Evolutionary conservation across 2,888 invertebrate genomes (phyloP), one percentile per base, ranked within the genome.

Genomic region (Cheilosia grossa): DNA sequence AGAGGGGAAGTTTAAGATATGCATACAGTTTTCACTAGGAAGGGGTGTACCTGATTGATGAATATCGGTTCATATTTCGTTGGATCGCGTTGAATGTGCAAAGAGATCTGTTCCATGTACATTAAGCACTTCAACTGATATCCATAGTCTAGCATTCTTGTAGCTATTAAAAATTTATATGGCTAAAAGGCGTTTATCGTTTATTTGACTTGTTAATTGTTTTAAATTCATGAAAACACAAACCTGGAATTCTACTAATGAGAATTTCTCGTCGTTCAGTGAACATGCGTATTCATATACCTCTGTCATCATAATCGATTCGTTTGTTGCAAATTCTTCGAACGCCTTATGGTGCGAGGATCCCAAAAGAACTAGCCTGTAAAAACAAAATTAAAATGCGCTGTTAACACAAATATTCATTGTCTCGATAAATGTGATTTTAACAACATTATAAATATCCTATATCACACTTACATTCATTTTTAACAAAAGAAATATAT

Each of bases 261-360:
- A 93, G 90, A 95, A 97, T 69, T 94, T 93, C 24, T 95, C 94
- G 89, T 95, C 96, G 87, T 95, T 96, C 63, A 98, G 93, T 80
- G 96, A 95, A 87, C 96, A 94, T 4, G 98, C 98, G 91, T 98
- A 99, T 92, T 98, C 98, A 91, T 98, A 98, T 81, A 98, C 95
- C 93, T 98, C 98, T 0, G 98, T 98, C 92, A 98, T 96, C 93
- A 98, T 97, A 82, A 98, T 96, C 24, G 98, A 97, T 90, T 96
- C 95, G 90, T 96, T 95, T 69, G 94, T 95, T 49, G 96, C 96
- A 91, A 97, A 96, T 89, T 94, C 93, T 19, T 90, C 90, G 89
- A 96, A 95, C 2, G 93, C 89, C 88, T 93, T 92, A 77, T 94
- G 93, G 86, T 96, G 94, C 88, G 95, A 95, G 6, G 96, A 94